Conservation (phyloP, 2,113 vertebrate genomes). For the Melanocharis versteri region DNA sequence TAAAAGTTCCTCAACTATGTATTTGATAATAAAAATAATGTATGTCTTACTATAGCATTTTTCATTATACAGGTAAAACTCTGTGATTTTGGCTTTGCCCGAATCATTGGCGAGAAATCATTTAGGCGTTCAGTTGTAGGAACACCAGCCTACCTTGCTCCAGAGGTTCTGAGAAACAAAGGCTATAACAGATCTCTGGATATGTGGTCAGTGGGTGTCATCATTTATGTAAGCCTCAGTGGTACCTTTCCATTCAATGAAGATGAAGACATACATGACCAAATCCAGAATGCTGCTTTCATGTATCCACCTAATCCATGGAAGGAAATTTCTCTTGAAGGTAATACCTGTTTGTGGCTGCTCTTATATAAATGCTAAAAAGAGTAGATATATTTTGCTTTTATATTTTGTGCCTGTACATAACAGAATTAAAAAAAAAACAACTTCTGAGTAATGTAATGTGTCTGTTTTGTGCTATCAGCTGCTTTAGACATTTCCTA, state of each 20-base stretch:
- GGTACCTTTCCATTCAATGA: slow-evolving; percentile 98
- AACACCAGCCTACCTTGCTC: slow-evolving; percentile 93
- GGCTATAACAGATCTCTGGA: slow-evolving; percentile 97
- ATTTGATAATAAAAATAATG: background rate
- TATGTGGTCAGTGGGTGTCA: slow-evolving; percentile 99
- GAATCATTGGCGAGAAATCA: slow-evolving; percentile 97
- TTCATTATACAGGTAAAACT: slow-evolving; percentile 87
- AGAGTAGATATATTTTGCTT: background rate
- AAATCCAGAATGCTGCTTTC: slow-evolving; percentile 97
- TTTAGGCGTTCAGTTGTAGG: slow-evolving; percentile 95
- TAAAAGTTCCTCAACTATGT: background rate
- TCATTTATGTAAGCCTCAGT: slow-evolving; percentile 95
- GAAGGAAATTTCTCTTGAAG: slow-evolving; percentile 94
- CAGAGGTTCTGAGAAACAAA: slow-evolving; percentile 94
- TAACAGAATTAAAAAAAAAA: background rate
- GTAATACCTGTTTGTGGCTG: slow-evolving; percentile 57
- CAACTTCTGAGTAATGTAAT: background rate
- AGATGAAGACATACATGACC: slow-evolving; percentile 97
- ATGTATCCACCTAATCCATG: slow-evolving; percentile 99
- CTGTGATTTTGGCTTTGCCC: slow-evolving; percentile 96
- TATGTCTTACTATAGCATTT: background rate
- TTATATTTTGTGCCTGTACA: background rate
- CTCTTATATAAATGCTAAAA: background rate
- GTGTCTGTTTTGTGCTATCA: background rate
- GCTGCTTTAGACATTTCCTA: background rate